phyloP scores from a whole-genome alignment of 2,113 vertebrate genomes.

The Bufo gargarizans region DNA sequence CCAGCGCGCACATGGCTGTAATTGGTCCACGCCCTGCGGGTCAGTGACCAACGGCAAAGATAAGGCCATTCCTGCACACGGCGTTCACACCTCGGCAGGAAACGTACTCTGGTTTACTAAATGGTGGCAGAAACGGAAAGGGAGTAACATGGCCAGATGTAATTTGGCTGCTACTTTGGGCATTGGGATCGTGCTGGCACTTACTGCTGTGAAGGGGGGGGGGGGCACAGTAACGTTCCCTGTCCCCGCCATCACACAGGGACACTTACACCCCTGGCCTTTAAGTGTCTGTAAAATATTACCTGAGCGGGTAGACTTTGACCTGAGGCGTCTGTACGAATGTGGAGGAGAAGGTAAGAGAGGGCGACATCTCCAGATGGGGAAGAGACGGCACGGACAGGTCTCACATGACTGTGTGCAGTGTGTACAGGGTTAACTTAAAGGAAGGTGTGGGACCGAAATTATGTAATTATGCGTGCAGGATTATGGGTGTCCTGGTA shows the following conservation, averaged over 20 bases:
- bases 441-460: too few species aligned
- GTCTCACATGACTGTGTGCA: neutral
- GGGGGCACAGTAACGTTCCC: too few species aligned
- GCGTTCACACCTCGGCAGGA: neutral
- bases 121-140: too few species aligned
- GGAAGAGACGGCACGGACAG: neutral
- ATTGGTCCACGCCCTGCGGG: neutral
- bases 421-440: neutral
- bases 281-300: constrained; percentile 24
- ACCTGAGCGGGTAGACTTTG: constrained; percentile 18
- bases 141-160: too few species aligned
- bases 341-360: neutral
- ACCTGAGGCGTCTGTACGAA: too few species aligned
- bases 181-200: neutral
- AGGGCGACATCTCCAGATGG: neutral
- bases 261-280: neutral
- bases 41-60: neutral
- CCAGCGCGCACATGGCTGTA: too few species aligned
- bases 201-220: neutral
- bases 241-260: neutral
- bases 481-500: neutral
- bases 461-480: neutral
- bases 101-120: neutral
- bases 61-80: neutral
- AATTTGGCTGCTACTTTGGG: too few species aligned